Percentiles rank a stretch among this genome's conserved stretches.
These are phyloP conservation scores for Zygogramma bicolorata DNA, from an alignment of 2,888 invertebrate genomes.

Conservation along the genomic window DNA sequence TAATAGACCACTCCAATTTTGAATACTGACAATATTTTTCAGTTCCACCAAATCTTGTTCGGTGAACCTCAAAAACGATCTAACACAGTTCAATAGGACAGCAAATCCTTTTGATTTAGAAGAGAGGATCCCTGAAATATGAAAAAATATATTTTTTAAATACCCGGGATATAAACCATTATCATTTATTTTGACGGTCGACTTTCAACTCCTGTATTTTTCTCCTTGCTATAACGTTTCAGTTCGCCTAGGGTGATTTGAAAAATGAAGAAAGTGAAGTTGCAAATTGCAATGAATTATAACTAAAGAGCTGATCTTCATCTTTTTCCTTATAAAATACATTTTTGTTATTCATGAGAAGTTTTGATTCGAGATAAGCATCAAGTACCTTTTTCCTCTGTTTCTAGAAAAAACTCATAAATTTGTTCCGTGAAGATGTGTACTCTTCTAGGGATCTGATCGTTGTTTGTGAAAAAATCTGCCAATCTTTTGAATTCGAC, in stretches of 20 bases:
- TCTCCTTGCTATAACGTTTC: no score
- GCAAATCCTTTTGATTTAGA: conserved; percentile 25
- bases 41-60: conserved; percentile 34
- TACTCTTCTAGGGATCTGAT: conserved; percentile 25
- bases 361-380: not conserved
- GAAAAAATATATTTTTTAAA: not conserved
- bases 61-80: conserved; percentile 29
- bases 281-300: no score
- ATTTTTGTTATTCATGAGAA: not conserved
- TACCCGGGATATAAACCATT: no score
- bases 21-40: not conserved
- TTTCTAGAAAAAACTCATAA: conserved; percentile 25
- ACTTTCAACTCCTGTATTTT: no score
- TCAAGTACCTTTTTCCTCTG: conserved; percentile 28
- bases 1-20: conserved; percentile 24
- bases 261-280: no score
- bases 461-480: conserved; percentile 19
- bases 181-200: no score
- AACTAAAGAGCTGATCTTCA: no score
- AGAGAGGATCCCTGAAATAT: conserved; percentile 31
- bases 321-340: not conserved
- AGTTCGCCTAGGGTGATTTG: no score
- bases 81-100: conserved; percentile 27
- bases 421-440: conserved; percentile 37
- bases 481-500: conserved; percentile 28